Evolutionary conservation across 1,140 invertebrate species (phyloP).

Genomic region (Arion vulgaris): DNA sequence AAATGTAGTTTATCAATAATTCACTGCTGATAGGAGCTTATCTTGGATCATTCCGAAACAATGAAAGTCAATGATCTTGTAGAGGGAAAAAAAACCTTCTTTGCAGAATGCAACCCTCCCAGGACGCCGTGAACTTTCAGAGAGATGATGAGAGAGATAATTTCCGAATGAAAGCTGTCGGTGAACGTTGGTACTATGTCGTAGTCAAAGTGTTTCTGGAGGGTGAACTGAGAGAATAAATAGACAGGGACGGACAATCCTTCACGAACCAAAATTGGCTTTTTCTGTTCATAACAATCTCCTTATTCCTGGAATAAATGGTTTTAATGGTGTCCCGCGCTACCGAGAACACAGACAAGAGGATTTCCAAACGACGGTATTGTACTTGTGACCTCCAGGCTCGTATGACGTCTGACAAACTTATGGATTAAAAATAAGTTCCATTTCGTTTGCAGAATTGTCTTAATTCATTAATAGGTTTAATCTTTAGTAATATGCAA

Average conservation of each 20-base stretch:
- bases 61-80: slow-evolving; percentile 35
- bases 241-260: slow-evolving; percentile 11
- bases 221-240: not conserved
- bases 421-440: not conserved
- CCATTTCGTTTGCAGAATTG: not conserved
- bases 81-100: slow-evolving; percentile 23
- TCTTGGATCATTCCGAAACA: slow-evolving; percentile 35
- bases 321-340: slow-evolving; percentile 2
- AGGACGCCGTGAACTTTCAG: not conserved
- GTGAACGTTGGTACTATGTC: not conserved
- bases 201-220: not conserved
- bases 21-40: slow-evolving; percentile 31
- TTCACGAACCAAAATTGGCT: not conserved
- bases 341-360: not conserved
- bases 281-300: slow-evolving; percentile 10
- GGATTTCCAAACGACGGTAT: not conserved
- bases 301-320: not conserved
- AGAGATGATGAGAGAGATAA: slow-evolving; percentile 22
- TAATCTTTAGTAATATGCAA: not conserved
- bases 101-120: not conserved
- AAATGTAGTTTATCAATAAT: slow-evolving; percentile 37
- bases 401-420: not conserved
- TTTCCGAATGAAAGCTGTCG: slow-evolving; percentile 16
- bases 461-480: not conserved
- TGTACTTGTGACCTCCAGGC: slow-evolving; percentile 12